Evolutionary conservation across 2,797 vertebrate species (phyloP).

Genomic region (Coranthus polyacanthus): DNA sequence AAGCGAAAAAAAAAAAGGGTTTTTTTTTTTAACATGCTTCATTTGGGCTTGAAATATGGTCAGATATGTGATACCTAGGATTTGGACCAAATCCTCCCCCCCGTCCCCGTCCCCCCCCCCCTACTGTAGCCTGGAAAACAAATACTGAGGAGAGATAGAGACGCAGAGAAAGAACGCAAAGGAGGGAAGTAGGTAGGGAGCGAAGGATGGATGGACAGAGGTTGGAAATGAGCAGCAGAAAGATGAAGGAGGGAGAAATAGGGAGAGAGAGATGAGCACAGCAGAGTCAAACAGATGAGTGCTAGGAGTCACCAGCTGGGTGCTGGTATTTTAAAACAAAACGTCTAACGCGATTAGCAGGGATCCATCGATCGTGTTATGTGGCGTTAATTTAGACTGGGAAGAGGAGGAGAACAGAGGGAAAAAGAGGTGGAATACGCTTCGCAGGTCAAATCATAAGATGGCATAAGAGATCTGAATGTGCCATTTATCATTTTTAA

Average conservation of each 20-base stretch:
- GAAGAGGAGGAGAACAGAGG: slow-evolving; percentile 31
- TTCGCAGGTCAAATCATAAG: slow-evolving; percentile 50
- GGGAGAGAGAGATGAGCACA: slow-evolving; percentile 85
- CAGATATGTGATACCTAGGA: slow-evolving; percentile 93
- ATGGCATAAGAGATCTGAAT: slow-evolving; percentile 37
- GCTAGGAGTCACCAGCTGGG: slow-evolving; percentile 86
- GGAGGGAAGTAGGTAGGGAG: slow-evolving; percentile 30
- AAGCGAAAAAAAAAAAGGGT: slow-evolving; percentile 84
- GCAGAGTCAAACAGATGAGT: slow-evolving; percentile 85
- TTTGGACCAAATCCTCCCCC: slow-evolving; percentile 85
- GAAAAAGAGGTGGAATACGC: slow-evolving; percentile 43
- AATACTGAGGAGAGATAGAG: slow-evolving; percentile 86
- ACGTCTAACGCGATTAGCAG: slow-evolving; percentile 86
- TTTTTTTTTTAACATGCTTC: slow-evolving; percentile 88
- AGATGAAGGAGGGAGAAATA: slow-evolving; percentile 56
- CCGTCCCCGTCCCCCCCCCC: not conserved
- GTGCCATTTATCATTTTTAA: slow-evolving; percentile 13
- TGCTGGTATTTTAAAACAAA: slow-evolving; percentile 88
- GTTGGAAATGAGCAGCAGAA: slow-evolving; percentile 66
- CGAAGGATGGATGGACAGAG: slow-evolving; percentile 67
- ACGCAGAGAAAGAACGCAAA: slow-evolving; percentile 74
- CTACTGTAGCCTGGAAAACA: slow-evolving; percentile 89
- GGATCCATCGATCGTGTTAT: slow-evolving; percentile 85
- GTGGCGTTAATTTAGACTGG: slow-evolving; percentile 83
- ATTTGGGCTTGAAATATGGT: slow-evolving; percentile 94